A percentile compares a stretch with the other conserved stretches of the same genome.
These are phyloP conservation scores for Dasyprocta punctata DNA, from an alignment of 2,113 vertebrate species.

Conservation along the genomic window DNA sequence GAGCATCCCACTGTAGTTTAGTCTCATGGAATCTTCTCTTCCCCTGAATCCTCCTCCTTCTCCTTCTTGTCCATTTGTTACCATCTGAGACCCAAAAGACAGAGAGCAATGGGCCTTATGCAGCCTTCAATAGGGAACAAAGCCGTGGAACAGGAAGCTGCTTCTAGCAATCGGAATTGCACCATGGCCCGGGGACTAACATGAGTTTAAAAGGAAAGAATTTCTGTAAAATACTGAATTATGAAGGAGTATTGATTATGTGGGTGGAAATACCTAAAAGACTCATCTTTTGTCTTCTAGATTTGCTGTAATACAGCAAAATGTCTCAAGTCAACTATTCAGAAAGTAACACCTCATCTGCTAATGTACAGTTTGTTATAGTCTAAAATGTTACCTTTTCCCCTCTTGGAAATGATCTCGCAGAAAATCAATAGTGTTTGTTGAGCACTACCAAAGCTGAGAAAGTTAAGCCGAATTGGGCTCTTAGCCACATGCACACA, in stretches of 20 bases:
- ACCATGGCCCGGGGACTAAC: background rate
- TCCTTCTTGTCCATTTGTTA: background rate
- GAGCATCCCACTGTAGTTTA: background rate
- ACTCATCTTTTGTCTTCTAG: constrained; percentile 31
- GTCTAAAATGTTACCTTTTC: background rate
- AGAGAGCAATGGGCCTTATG: too few relatives aligned
- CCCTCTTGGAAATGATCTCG: background rate
- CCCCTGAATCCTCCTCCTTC: background rate
- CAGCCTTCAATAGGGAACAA: background rate
- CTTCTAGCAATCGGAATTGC: background rate
- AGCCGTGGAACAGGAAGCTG: background rate
- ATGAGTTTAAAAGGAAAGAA: constrained; percentile 36
- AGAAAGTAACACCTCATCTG: background rate
- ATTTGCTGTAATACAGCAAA: background rate
- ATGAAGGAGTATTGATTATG: constrained; percentile 70
- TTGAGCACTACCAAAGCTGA: background rate
- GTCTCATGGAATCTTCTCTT: background rate
- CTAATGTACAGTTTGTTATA: background rate
- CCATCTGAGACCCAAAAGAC: background rate
- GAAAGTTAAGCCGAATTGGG: background rate
- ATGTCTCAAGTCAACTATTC: background rate
- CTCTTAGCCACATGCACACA: constrained; percentile 14
- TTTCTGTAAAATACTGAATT: constrained; percentile 72
- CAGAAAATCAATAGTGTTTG: background rate
- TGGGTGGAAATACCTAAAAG: constrained; percentile 53